Evolutionary conservation across 2,797 vertebrate species (phyloP).

Genomic region (Platalea minor): DNA sequence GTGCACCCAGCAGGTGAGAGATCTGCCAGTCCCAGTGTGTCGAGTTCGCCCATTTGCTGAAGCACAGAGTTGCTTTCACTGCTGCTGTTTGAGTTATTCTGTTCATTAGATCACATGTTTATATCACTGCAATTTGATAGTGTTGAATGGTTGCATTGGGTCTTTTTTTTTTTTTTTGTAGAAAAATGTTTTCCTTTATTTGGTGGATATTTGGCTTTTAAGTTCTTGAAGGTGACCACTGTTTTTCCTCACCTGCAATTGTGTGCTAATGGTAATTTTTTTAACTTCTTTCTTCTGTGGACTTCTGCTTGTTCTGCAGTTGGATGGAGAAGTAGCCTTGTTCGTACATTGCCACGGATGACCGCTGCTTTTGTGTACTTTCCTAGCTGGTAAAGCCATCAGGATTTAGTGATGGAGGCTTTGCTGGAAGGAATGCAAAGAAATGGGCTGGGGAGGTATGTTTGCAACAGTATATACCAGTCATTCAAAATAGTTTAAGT

Average conservation of each 20-base stretch:
- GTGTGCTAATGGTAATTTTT: neutral
- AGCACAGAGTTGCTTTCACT: neutral
- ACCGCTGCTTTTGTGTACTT: neutral
- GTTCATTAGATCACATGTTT: neutral
- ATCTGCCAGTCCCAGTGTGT: neutral
- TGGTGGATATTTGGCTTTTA: neutral
- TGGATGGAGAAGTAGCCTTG: neutral
- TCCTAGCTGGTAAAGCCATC: conserved; percentile 14
- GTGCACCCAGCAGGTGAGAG: neutral
- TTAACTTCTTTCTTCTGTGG: neutral
- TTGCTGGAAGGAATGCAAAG: conserved; percentile 76
- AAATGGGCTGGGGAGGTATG: conserved; percentile 66
- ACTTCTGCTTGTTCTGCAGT: conserved; percentile 5
- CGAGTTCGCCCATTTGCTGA: neutral
- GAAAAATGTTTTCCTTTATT: neutral
- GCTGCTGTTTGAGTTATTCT: neutral
- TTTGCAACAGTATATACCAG: neutral
- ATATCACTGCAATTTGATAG: neutral
- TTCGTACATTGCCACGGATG: neutral
- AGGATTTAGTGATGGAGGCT: conserved; percentile 73
- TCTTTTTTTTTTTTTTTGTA: neutral
- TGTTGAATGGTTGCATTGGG: neutral
- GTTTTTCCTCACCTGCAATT: neutral
- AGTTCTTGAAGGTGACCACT: neutral
- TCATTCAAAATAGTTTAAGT: neutral